A percentile compares a stretch with the other conserved stretches of the same genome.
phyloP scores from a whole-genome alignment of 2,888 invertebrate genomes.

The Hirtodrosophila confusa region DNA sequence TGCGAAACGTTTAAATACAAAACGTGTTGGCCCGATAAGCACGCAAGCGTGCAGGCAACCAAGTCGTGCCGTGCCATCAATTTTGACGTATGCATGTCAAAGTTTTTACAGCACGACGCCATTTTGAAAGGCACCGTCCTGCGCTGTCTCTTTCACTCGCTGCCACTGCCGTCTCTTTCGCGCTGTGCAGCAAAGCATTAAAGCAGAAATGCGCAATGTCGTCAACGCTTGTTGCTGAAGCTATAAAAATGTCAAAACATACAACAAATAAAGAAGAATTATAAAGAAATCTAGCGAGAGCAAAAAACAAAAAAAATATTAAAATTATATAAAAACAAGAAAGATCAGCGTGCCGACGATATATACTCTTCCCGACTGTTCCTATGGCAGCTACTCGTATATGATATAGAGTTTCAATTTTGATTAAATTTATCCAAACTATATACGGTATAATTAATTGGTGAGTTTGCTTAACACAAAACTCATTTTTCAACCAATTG shows the following conservation, averaged over 20 bases:
- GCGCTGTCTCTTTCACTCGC: slow-evolving; percentile 8
- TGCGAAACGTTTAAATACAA: slow-evolving; percentile 77
- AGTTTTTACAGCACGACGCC: slow-evolving; percentile 45
- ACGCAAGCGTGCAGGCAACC: slow-evolving; percentile 29
- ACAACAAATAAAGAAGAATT: slow-evolving; percentile 64
- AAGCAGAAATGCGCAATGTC: slow-evolving; percentile 68
- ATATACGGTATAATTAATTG: too few species aligned
- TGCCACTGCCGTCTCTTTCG: slow-evolving; percentile 16
- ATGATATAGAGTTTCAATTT: too few species aligned
- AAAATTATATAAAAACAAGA: slow-evolving; percentile 27
- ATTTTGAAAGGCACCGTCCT: slow-evolving; percentile 51
- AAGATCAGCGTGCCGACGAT: not conserved
- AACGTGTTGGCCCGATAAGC: slow-evolving; percentile 74
- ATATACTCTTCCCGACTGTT: too few species aligned
- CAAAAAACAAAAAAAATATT: slow-evolving; percentile 18
- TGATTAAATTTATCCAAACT: too few species aligned
- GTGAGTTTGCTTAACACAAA: too few species aligned
- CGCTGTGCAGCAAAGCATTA: slow-evolving; percentile 70
- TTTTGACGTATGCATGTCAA: slow-evolving; percentile 70
- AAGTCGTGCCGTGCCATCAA: slow-evolving; percentile 47
- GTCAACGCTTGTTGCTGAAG: slow-evolving; percentile 56
- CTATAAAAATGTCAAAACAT: slow-evolving; percentile 73
- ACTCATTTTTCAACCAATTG: too few species aligned
- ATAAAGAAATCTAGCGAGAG: slow-evolving; percentile 63
- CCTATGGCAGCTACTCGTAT: too few species aligned